Conservation (phyloP, 1,140 invertebrate genomes). For the Batillaria attramentaria region DNA sequence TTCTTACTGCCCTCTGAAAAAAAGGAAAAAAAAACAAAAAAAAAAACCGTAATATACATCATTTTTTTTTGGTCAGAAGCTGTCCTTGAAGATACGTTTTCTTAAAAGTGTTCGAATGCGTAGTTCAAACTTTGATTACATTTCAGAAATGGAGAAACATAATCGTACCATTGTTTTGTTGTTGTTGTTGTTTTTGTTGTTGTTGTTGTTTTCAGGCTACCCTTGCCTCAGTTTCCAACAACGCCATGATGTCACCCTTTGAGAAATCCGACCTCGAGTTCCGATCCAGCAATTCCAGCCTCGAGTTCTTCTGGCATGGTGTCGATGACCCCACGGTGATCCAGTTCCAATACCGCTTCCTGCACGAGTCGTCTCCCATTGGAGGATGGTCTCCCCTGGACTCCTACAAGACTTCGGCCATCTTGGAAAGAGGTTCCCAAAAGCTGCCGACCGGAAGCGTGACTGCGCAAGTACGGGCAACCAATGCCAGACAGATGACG, state of each 20-base stretch:
- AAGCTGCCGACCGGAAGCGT: not conserved
- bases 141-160: no score
- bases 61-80: no score
- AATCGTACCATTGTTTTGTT: no score
- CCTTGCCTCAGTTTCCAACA: not conserved
- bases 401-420: not conserved
- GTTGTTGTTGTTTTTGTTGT: no score
- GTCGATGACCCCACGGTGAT: not conserved
- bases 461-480: conserved; percentile 13
- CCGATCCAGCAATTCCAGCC: not conserved
- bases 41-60: no score
- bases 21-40: no score
- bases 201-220: conserved; percentile 1
- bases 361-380: not conserved
- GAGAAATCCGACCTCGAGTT: not conserved
- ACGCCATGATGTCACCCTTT: conserved; percentile 3
- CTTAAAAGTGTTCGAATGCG: no score
- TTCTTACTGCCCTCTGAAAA: no score
- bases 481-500: conserved; percentile 10
- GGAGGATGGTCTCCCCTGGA: not conserved
- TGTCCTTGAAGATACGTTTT: no score
- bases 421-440: not conserved
- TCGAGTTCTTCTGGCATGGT: conserved; percentile 13
- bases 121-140: no score
- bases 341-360: conserved; percentile 10